Conservation (phyloP, 2,113 vertebrate species). For the Serinus canaria region DNA sequence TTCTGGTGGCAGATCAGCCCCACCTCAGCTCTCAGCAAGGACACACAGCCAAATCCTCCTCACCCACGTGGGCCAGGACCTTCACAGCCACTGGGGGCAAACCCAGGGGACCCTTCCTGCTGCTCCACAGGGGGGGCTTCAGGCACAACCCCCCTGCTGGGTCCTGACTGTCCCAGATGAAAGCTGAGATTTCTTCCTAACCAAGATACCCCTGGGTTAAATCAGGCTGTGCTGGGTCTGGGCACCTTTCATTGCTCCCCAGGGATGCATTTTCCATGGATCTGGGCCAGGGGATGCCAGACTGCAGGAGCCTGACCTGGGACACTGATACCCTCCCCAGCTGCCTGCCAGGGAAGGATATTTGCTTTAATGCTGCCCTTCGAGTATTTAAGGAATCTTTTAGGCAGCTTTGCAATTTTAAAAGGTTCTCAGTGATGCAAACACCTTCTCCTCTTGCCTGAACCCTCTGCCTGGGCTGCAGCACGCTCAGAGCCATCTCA, state of each 20-base stretch:
- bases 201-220: accelerated
- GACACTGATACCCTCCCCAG: background rate
- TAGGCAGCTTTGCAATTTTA: background rate
- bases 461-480: background rate
- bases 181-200: background rate
- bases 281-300: background rate
- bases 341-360: background rate
- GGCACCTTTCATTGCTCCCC: background rate
- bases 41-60: background rate
- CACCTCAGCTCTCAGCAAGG: background rate
- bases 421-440: background rate
- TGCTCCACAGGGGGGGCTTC: background rate
- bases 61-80: accelerated
- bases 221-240: background rate
- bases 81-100: accelerated
- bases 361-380: background rate
- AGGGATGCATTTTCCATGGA: background rate
- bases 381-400: background rate
- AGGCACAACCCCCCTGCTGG: background rate
- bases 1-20: background rate
- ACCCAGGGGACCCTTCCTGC: background rate
- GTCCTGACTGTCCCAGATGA: accelerated
- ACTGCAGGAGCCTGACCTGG: background rate
- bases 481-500: background rate
- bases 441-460: background rate